A percentile compares a stretch with the other conserved stretches of the same genome.
phyloP scores from a whole-genome alignment of 2,113 vertebrate genomes.

The Pholis gunnellus region DNA sequence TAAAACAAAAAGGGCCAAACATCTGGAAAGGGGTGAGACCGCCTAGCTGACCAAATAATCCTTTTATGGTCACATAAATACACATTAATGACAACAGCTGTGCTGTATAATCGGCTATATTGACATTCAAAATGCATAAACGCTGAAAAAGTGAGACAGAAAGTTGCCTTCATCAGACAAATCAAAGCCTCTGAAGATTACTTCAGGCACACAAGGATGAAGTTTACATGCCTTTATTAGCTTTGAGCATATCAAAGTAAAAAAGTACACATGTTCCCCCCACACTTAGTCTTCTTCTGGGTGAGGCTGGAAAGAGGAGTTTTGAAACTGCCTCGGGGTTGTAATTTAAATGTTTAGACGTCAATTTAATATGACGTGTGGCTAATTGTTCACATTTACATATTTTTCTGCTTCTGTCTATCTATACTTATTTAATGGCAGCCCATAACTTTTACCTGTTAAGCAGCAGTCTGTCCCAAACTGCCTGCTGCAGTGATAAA shows the following conservation, averaged over 20 bases:
- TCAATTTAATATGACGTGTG: neutral
- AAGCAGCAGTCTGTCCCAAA: neutral
- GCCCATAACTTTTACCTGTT: neutral
- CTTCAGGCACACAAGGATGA: neutral
- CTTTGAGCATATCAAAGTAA: neutral
- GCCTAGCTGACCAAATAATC: neutral
- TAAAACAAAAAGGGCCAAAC: neutral
- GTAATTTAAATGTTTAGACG: neutral
- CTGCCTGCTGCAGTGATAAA: neutral
- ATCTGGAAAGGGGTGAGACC: neutral
- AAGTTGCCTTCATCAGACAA: neutral
- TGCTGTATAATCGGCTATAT: neutral
- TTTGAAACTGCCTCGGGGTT: neutral
- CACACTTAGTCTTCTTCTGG: neutral
- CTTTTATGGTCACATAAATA: neutral
- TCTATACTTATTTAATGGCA: slow-evolving; percentile 1
- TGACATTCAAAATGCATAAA: neutral
- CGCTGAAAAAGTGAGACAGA: neutral
- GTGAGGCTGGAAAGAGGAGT: neutral
- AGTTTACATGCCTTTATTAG: neutral
- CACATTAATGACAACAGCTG: neutral
- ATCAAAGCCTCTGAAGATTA: neutral
- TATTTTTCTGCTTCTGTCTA: neutral
- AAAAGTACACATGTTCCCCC: neutral
- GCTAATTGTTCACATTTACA: neutral